Evolutionary conservation across 1,140 invertebrate genomes (phyloP).

Genomic region (Chrysopa pallens): DNA sequence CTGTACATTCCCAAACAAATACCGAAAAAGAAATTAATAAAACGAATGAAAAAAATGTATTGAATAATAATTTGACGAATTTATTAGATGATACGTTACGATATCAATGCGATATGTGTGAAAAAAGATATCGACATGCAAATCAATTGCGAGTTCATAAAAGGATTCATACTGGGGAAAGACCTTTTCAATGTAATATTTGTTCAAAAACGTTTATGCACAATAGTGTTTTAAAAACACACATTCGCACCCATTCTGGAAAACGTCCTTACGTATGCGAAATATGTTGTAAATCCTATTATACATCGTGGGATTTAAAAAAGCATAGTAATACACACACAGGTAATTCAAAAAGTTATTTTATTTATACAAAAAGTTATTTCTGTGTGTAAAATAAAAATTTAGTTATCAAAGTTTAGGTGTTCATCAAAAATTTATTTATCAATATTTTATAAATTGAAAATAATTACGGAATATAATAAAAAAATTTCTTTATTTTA

Average conservation of each 20-base stretch:
- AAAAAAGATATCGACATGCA: background rate
- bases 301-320: background rate
- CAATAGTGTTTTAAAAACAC: conserved; percentile 9
- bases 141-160: background rate
- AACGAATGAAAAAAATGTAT: background rate
- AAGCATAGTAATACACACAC: background rate
- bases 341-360: too few relatives aligned
- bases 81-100: too few relatives aligned
- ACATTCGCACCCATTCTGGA: background rate
- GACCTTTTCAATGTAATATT: conserved; percentile 54
- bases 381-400: too few relatives aligned
- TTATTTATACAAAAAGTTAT: too few relatives aligned
- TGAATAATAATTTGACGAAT: background rate
- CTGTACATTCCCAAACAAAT: background rate
- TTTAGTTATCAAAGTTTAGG: too few relatives aligned
- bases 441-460: too few relatives aligned
- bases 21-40: background rate
- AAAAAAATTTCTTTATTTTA: too few relatives aligned
- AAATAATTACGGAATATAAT: too few relatives aligned
- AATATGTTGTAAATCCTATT: background rate
- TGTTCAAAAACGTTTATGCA: conserved; percentile 58
- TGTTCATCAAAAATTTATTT: too few relatives aligned
- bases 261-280: background rate
- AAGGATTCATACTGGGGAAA: conserved; percentile 32
- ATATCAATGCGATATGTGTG: too few relatives aligned